Conservation (phyloP, 2,888 invertebrate genomes). For the Pterobdella sp. region DNA sequence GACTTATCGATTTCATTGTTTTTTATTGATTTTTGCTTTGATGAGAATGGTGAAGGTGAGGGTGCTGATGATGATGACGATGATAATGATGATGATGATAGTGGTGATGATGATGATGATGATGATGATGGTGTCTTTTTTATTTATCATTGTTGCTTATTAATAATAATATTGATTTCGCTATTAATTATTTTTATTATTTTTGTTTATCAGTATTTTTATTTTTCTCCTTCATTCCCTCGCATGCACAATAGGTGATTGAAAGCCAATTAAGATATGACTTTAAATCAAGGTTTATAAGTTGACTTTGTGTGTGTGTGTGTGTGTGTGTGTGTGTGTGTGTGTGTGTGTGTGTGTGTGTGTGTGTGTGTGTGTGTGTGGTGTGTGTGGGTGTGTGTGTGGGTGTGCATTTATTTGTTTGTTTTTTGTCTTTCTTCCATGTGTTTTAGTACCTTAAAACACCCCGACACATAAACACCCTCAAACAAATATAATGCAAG, state of each 20-base stretch:
- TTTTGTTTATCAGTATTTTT: no score
- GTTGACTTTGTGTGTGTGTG: background rate
- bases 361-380: slow-evolving; percentile 16
- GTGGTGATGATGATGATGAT: slow-evolving; percentile 13
- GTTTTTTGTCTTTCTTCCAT: background rate
- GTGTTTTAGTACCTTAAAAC: background rate
- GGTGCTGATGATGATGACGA: background rate
- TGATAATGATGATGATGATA: slow-evolving; percentile 12
- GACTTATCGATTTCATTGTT: no score
- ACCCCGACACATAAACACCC: no score
- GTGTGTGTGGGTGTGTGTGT: background rate
- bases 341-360: slow-evolving; percentile 8
- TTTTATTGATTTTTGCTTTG: no score
- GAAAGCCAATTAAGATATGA: no score
- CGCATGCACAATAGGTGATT: no score
- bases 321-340: slow-evolving; percentile 4
- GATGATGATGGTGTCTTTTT: slow-evolving; percentile 4
- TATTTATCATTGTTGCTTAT: no score
- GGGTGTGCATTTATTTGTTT: background rate
- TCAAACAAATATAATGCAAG: no score
- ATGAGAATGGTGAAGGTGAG: no score
- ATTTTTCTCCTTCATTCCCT: background rate
- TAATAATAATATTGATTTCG: no score
- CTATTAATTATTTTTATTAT: background rate
- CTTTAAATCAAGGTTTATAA: background rate